Evolutionary conservation across 2,888 invertebrate species (phyloP), one percentile per base, ranked within the genome.

Genomic region (Eupithecia inturbata): DNA sequence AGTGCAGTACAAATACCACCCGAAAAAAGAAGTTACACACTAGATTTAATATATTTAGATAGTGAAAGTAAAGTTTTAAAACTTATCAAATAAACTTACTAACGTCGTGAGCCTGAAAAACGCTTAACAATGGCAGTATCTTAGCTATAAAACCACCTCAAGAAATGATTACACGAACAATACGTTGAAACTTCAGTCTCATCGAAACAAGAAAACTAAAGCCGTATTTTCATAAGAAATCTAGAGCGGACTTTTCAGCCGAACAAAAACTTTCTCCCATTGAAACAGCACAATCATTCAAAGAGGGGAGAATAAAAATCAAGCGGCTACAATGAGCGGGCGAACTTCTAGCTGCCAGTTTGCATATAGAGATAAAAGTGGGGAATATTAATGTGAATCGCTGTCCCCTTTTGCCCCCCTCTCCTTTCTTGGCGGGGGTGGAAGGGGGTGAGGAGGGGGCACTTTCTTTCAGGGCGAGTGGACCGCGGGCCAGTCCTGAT

Each of bases 311-410:
- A 86, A 91, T 85, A 90, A 88, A 91, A 93, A 92, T 92, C 93
- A 91, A 89, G 89, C 88, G 87, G 89, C 91, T 92, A 93, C 94
- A 94, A 94, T 94, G 94, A 93, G 89, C 88, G 89, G 90, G 89
- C 90, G 87, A 92, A 92, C 88, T 91, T 91, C 90, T 89, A 90
- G 89, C 91, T 91, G 93, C 94, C 94, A 93, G 94, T 94, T 94
- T 94, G 94, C 94, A 94, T 94, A 94, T 94, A 94, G 94, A 94
- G 94, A 94, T 94, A 94, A 94, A 94, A 94, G 94, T 93, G 91
- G 93, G 93, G 94, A 94, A 94, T 94, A 94, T 94, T 94, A 94
- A 94, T 94, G 94, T 91, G 94, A 90, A 91, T 91, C 90, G 89
- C 89, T 91, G 84, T 80, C 86, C 82, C 85, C 84, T 76, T 76